A percentile compares a stretch with the other conserved stretches of the same genome.
These are phyloP conservation scores for Lysiphlebus fabarum DNA, from an alignment of 1,140 invertebrate genomes.

Conservation along the genomic window DNA sequence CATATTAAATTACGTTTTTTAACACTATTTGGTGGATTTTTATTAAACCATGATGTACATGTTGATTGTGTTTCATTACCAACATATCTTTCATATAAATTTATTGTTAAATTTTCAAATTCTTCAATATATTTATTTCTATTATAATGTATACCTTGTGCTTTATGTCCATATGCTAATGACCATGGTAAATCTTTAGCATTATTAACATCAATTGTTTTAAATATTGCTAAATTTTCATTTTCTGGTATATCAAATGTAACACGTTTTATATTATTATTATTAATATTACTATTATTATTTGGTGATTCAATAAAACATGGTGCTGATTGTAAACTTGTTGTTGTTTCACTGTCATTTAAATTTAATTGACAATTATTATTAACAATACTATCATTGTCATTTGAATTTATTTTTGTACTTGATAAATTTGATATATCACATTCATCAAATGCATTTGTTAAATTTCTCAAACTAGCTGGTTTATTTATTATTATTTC, in stretches of 20 bases:
- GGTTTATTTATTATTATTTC: constrained; percentile 18
- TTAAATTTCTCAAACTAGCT: constrained; percentile 36
- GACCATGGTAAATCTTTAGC: constrained; percentile 53
- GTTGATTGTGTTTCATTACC: constrained; percentile 65
- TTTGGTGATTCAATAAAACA: background rate
- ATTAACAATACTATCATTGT: constrained; percentile 2
- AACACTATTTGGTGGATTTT: constrained; percentile 56
- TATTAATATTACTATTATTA: constrained; percentile 28
- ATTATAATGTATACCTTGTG: constrained; percentile 67
- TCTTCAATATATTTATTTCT: constrained; percentile 60
- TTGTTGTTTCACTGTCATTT: constrained; percentile 25
- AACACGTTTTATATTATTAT: constrained; percentile 26
- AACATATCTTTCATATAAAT: constrained; percentile 62
- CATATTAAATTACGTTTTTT: constrained; percentile 57
- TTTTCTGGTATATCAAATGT: constrained; percentile 24
- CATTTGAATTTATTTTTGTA: constrained; percentile 2
- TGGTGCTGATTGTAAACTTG: constrained; percentile 17
- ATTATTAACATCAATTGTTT: constrained; percentile 38
- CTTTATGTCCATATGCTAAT: constrained; percentile 56
- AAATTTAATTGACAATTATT: constrained; percentile 6
- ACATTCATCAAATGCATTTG: constrained; percentile 39
- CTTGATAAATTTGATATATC: constrained; percentile 32
- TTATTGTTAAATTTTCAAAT: constrained; percentile 59
- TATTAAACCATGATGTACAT: constrained; percentile 60
- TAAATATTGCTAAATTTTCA: constrained; percentile 32